Percentiles rank a stretch among this genome's conserved stretches.
phyloP scores from a whole-genome alignment of 2,797 vertebrate genomes.

The Lacerta viridis region DNA sequence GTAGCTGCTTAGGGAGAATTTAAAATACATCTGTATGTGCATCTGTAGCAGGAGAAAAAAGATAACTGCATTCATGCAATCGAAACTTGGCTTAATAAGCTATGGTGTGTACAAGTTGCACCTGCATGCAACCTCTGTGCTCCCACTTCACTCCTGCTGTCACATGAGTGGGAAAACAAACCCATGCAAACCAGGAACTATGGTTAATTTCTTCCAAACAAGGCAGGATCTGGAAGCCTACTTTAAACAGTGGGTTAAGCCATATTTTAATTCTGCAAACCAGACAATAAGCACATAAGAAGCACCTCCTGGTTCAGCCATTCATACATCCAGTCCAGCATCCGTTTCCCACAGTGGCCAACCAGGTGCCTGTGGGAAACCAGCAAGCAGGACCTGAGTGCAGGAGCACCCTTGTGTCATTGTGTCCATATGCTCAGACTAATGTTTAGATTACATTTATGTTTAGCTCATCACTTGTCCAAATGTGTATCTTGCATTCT shows the following conservation, averaged over 20 bases:
- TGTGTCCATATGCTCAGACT: not conserved
- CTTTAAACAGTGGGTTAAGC: not conserved
- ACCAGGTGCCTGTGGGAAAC: too few species aligned
- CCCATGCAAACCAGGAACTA: not conserved
- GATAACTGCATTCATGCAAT: not conserved
- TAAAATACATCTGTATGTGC: constrained; percentile 26
- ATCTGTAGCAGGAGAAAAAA: constrained; percentile 14
- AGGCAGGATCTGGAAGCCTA: not conserved
- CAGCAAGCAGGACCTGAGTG: too few species aligned
- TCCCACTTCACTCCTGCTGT: not conserved
- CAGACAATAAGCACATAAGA: not conserved
- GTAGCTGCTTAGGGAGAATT: constrained; percentile 16
- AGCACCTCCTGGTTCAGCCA: too few species aligned
- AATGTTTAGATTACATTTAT: not conserved
- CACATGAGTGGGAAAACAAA: not conserved
- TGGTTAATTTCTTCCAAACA: not conserved
- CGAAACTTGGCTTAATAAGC: not conserved
- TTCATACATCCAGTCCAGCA: too few species aligned
- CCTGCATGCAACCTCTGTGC: not conserved
- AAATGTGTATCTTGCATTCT: not conserved
- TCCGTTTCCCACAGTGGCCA: too few species aligned
- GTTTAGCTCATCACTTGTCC: not conserved
- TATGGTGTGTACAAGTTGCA: not conserved
- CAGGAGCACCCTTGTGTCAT: too few species aligned
- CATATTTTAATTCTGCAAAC: not conserved